Evolutionary conservation across 2,797 vertebrate genomes (phyloP), one percentile per base, ranked within the genome.

Genomic region (Channa striata): DNA sequence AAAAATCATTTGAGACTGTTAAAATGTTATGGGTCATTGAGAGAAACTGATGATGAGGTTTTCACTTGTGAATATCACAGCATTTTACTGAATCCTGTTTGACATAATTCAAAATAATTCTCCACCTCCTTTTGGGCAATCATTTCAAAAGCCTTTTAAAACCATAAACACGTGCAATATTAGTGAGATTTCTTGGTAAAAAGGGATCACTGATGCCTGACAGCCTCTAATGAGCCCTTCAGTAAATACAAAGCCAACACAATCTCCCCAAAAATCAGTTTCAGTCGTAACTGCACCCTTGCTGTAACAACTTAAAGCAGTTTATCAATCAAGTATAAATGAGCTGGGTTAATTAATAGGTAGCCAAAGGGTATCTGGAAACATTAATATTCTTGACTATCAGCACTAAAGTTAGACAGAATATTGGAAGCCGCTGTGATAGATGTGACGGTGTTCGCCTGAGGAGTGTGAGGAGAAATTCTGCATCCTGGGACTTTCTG

Each of bases 251-350:
- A 75, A 79, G 59, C 58, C 52, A 72, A 53, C 43, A 65, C 50
- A 59, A 20, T 61, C 62, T 42, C 21, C 39, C 23, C 4, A 44
- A 70, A 74, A 74, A 67, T 53, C 36, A 21, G 54, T 64, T 74
- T 62, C 40, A 48, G 39, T 43, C 11, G 8, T 60, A 85, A 83
- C 56, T 71, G 49, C 57, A 78, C 48, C 66, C 72, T 54, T 33
- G 63, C 60, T 65, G 46, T 49, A 81, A 33, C 71, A 79, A 47
- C 53, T 68, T n/a, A 58, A 11, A 69, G 59, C 63, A 58, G 73
- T 85, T 89, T 80, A 89, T 87, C 85, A 83, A 84, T 90, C 86
- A 89, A 49, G 62, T 73, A 42, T 74, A 80, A 88, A 86, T 74
- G 67, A 85, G 69, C 51, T 34, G 25, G 62, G 65, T 58, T 85